These are phyloP conservation scores for Anableps anableps DNA, from an alignment of 2,797 vertebrate genomes.

Conservation along the genomic window DNA sequence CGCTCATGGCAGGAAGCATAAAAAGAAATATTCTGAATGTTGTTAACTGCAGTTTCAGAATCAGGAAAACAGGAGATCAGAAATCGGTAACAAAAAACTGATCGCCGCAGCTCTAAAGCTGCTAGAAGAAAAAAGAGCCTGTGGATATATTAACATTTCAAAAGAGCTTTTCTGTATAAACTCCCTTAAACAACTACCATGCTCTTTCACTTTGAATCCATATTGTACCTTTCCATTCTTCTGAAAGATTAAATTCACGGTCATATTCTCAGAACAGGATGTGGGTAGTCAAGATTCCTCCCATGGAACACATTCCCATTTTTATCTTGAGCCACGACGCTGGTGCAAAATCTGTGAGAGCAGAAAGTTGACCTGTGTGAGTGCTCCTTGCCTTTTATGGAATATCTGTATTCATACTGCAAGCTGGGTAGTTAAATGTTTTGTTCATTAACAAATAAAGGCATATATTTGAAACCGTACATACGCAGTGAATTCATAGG, in stretches of 20 bases:
- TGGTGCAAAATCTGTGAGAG: constrained; percentile 89
- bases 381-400: background rate
- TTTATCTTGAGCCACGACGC: constrained; percentile 89
- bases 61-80: background rate
- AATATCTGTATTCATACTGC: background rate
- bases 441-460: background rate
- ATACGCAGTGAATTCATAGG: constrained; percentile 91
- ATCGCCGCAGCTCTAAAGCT: background rate
- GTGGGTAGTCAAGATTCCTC: constrained; percentile 91
- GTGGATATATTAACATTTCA: background rate
- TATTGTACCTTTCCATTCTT: constrained; percentile 87
- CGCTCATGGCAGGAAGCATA: background rate
- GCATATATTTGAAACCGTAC: constrained; percentile 57
- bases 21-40: background rate
- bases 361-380: constrained; percentile 13
- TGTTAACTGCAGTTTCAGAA: no score
- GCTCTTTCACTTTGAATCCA: constrained; percentile 23
- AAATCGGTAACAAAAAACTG: background rate
- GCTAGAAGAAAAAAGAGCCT: background rate
- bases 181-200: background rate
- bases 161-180: background rate
- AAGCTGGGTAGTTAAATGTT: background rate
- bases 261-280: constrained; percentile 84
- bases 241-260: constrained; percentile 84
- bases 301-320: constrained; percentile 89